These are phyloP conservation scores for Psittacus erithacus DNA, from an alignment of 2,113 vertebrate genomes.

Conservation along the genomic window DNA sequence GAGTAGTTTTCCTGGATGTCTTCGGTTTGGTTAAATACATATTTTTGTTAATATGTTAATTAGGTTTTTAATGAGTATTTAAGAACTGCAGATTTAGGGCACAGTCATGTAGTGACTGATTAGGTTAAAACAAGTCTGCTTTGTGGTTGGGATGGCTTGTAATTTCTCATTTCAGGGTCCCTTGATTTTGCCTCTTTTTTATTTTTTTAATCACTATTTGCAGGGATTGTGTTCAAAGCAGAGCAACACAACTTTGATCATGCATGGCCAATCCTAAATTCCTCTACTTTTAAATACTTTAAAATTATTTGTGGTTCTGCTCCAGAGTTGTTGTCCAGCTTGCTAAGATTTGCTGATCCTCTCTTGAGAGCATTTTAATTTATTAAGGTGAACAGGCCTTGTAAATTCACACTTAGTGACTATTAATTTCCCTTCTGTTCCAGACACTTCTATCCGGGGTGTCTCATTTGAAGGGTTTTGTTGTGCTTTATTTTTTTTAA, in stretches of 20 bases:
- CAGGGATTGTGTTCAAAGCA: background rate
- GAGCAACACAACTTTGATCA: background rate
- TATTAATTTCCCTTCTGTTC: conserved; percentile 26
- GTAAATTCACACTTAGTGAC: conserved; percentile 20
- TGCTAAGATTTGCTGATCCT: background rate
- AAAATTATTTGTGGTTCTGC: background rate
- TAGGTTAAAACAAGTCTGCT: background rate
- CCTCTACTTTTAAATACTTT: background rate
- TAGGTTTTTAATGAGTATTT: background rate
- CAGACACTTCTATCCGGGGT: background rate
- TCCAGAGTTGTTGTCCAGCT: background rate
- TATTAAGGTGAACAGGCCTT: conserved; percentile 16
- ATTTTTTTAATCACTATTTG: background rate
- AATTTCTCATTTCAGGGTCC: background rate
- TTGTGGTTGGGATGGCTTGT: background rate
- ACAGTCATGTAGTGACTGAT: background rate
- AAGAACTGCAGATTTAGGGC: background rate
- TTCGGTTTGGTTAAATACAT: background rate
- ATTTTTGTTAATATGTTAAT: background rate
- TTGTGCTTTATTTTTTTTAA: background rate
- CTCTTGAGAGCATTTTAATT: background rate
- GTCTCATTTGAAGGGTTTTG: background rate
- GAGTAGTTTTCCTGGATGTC: background rate
- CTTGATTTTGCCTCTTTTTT: background rate
- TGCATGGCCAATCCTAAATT: background rate